Conservation (phyloP, 2,888 invertebrate genomes). For the Drosophila koepferae region DNA sequence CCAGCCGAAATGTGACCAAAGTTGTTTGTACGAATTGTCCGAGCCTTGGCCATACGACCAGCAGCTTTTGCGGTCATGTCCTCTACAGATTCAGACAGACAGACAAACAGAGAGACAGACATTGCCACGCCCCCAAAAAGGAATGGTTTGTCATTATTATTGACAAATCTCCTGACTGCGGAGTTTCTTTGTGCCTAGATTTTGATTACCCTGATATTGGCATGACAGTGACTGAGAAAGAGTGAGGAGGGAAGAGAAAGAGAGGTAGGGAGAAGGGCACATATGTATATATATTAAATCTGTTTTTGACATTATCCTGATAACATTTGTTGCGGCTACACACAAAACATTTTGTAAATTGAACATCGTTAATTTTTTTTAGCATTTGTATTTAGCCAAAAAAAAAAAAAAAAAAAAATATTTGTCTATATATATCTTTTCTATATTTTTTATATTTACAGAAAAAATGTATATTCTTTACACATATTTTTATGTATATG, state of each 20-base stretch:
- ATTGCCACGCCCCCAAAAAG: neutral
- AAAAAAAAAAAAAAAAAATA: too few species aligned
- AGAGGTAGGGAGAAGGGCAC: too few species aligned
- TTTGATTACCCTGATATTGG: slow-evolving; percentile 19
- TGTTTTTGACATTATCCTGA: neutral
- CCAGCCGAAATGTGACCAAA: slow-evolving; percentile 45
- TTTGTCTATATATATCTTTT: too few species aligned
- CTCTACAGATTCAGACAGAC: neutral
- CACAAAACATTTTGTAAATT: too few species aligned
- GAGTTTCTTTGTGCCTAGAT: slow-evolving; percentile 3
- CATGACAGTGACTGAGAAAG: neutral
- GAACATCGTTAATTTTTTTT: too few species aligned
- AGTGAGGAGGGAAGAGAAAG: neutral
- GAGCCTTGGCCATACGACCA: slow-evolving; percentile 11
- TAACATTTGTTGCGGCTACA: neutral
- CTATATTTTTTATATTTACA: too few species aligned
- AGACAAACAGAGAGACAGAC: too few species aligned
- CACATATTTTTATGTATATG: too few species aligned
- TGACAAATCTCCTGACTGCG: slow-evolving; percentile 5
- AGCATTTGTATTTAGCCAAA: too few species aligned
- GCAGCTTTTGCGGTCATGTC: slow-evolving; percentile 39
- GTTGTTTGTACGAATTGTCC: slow-evolving; percentile 31
- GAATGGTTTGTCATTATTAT: slow-evolving; percentile 35
- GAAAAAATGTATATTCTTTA: too few species aligned
- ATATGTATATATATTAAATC: neutral